These are phyloP conservation scores for Caenorhabditis sp. DNA, from an alignment of 2,888 invertebrate species.

Conservation along the genomic window DNA sequence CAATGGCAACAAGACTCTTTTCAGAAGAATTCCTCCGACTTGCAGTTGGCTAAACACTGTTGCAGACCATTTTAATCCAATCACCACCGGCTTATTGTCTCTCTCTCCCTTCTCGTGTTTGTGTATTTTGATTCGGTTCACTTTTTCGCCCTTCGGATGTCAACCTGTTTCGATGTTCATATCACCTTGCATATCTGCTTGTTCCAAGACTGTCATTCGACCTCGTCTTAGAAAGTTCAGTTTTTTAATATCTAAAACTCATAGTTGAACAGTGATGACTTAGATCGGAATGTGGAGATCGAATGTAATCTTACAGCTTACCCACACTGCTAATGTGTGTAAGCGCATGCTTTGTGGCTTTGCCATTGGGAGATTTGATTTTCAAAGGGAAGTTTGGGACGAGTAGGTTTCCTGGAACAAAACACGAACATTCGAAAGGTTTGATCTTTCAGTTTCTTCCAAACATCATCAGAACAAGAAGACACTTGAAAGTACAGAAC, in stretches of 20 bases:
- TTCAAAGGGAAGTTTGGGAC: neutral
- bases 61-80: conserved; percentile 7
- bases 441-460: neutral
- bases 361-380: neutral
- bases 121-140: conserved; percentile 1
- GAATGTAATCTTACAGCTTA: conserved; percentile 17
- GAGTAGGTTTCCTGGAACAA: no score
- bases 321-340: neutral
- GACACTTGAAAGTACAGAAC: conserved; percentile 1
- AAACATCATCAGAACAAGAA: neutral
- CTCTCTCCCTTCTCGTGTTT: neutral
- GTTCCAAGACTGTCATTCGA: neutral
- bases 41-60: neutral
- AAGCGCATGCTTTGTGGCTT: conserved; percentile 3
- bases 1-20: conserved; percentile 1
- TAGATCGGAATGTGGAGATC: conserved; percentile 29
- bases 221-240: neutral
- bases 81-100: conserved; percentile 2
- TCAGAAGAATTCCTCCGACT: neutral
- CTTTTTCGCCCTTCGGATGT: neutral
- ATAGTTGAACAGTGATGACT: conserved; percentile 46
- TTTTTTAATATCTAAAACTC: neutral
- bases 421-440: neutral
- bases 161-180: neutral
- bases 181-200: neutral